Base-by-base conservation (phyloP, 2,113 vertebrate genomes). In the Cercopithecus mona region DNA sequence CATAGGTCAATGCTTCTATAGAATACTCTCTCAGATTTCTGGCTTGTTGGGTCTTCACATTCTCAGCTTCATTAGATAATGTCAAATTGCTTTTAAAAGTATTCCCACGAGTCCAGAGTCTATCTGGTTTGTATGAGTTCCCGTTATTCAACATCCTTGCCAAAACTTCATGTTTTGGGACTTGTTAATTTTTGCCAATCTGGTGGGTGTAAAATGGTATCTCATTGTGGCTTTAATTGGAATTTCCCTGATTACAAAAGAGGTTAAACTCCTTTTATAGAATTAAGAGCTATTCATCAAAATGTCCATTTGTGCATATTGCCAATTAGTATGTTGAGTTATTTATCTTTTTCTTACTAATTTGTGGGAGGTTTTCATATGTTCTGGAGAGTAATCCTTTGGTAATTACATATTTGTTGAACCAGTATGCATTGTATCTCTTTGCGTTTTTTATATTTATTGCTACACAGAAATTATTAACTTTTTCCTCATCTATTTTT, bases 161-260 rank as follows among this genome's bases (percentile, higher is more conserved):
- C 96, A 97, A 94, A 88, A 59, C 11, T 64, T 94, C 78, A 35
- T 96, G 96, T 96, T 94, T 75, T 93, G 66, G 50, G 38, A 93
- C 48, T 91, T 70, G 68, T 78, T 96, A 57, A 88, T 68, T 86
- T 97, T 88, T 95, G 97, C 96, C 89, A 86, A 64, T 38, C 52
- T 91, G 43, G 95, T 97, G 95, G 92, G 78, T 89, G 93, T 96
- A 59, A 79, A 94, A 81, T 97, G 92, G 66, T 82, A 92, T 95
- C 40, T 96, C 82, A 85, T 82, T 95, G 95, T 93, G 93, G 93
- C 94, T 95, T 97, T 81, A 82, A 93, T 20, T 97, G 97, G 96
- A 98, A 97, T 97, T 97, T 95, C 78, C 96, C 89, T 97, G 50
- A 89, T 97, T 97, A 96, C 94, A 95, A 97, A 96, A 95, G 83